Percentiles rank a stretch among this genome's conserved stretches.
Evolutionary conservation across 2,113 vertebrate genomes (phyloP).

Genomic region (Cranoglanis bouderius): DNA sequence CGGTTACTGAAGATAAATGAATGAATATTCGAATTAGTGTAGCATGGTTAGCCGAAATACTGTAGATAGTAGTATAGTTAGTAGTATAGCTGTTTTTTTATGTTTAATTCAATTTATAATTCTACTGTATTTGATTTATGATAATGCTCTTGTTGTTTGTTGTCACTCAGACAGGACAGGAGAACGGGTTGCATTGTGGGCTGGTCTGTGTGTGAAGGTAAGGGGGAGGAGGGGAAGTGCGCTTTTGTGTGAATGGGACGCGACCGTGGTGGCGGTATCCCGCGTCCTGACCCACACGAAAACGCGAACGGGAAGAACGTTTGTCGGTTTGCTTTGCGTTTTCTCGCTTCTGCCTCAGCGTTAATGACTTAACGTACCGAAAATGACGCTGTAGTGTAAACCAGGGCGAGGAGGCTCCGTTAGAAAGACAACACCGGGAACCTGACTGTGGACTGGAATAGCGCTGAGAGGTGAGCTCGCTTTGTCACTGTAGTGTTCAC

Average conservation of each 20-base stretch:
- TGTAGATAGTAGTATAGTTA: no score
- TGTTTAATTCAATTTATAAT: no score
- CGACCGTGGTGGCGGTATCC: constrained; percentile 34
- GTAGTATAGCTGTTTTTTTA: no score
- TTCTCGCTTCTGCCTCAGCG: background rate
- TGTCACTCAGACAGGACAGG: background rate
- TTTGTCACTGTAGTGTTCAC: background rate
- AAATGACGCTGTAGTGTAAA: constrained; percentile 6
- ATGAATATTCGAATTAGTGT: no score
- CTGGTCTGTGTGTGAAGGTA: background rate
- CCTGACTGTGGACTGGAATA: constrained; percentile 27
- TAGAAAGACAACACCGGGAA: constrained; percentile 1
- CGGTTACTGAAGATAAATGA: no score
- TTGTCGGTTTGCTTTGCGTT: constrained; percentile 6
- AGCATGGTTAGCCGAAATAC: no score
- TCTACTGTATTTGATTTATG: no score
- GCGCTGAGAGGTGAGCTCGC: constrained; percentile 41
- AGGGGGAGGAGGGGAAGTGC: constrained; percentile 60
- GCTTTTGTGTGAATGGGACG: constrained; percentile 55
- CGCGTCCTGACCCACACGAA: constrained; percentile 33
- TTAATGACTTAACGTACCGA: constrained; percentile 11
- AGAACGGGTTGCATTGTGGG: background rate
- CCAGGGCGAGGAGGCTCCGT: background rate
- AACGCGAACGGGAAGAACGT: constrained; percentile 26
- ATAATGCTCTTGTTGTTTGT: no score